A percentile compares a stretch with the other conserved stretches of the same genome.
Evolutionary conservation across 2,797 vertebrate genomes (phyloP).

Genomic region (Malurus splendens): DNA sequence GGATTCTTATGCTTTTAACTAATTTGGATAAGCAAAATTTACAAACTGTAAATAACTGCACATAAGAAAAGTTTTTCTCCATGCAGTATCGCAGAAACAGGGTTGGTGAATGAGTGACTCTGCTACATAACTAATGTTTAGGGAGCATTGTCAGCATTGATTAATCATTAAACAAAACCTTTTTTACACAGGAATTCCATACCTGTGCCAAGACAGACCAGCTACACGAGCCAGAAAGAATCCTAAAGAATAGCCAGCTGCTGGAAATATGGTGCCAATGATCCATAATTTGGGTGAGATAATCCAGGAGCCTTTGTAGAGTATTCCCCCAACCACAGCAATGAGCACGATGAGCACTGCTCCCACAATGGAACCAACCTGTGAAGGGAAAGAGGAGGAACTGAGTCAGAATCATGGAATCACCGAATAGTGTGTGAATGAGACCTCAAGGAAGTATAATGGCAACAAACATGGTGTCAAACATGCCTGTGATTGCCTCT

Average conservation of each 20-base stretch:
- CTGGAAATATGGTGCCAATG: conserved; percentile 87
- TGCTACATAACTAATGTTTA: background rate
- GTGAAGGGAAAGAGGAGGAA: background rate
- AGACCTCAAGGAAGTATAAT: background rate
- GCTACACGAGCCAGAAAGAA: conserved; percentile 84
- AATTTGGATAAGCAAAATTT: background rate
- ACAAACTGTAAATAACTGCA: background rate
- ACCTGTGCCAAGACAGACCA: conserved; percentile 89
- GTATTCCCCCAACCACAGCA: conserved; percentile 86
- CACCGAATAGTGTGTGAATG: background rate
- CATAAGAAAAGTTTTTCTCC: background rate
- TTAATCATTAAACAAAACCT: background rate
- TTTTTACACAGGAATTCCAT: background rate
- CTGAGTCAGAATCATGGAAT: background rate
- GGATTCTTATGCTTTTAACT: background rate
- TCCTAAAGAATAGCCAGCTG: conserved; percentile 83
- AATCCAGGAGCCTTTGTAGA: conserved; percentile 90
- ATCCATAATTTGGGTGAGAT: conserved; percentile 88
- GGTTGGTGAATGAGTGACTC: background rate
- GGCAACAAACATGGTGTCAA: background rate
- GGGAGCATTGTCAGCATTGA: background rate
- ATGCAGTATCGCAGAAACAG: rapidly evolving
- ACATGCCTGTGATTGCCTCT: background rate
- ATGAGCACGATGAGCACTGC: conserved; percentile 79
- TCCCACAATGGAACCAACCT: conserved; percentile 87